Evolutionary conservation across 2,888 invertebrate species (phyloP), one percentile per base, ranked within the genome.

Genomic region (Craniophora ligustri): DNA sequence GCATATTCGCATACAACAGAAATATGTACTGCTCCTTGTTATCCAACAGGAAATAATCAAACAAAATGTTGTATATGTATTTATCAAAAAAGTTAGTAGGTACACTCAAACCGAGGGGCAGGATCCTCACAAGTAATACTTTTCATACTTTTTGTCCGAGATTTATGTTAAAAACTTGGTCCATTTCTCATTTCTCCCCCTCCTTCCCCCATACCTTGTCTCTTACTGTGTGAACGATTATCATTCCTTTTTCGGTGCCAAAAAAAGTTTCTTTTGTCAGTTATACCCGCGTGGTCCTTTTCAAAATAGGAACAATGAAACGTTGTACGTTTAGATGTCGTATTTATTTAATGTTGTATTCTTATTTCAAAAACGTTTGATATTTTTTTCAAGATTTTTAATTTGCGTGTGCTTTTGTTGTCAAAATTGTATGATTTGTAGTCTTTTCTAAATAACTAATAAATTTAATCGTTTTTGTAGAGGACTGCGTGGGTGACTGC

Each of bases 151-250:
- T 71, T 75, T 68, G 61, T 86, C 78, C 70, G 71, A 90, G 92
- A 92, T 92, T 92, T 92, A 92, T 92, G 91, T 89, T 85, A 79
- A 88, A 91, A 92, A 92, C 86, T 92, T 92, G 57, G 75, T 73
- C 84, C 87, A 89, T 92, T 91, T 88, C 86, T 92, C 92, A 91
- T 89, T 87, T 88, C 87, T 83, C 84, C 78, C 78, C n/a, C n/a
- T 89, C 87, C 88, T 87, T 83, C 84, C 78, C 74, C 72, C 60
- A 66, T 44, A 58, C 67, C 67, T 67, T 26, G 53, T 82, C 79
- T 84, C 79, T 84, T 74, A 81, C 85, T 82, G 85, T 88, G 85
- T 86, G 88, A 88, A 88, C 88, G 91, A 91, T 91, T 91, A 91
- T 91, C 88, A 86, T 90, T 86, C 86, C 80, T 84, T 76, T 75